A percentile compares a stretch with the other conserved stretches of the same genome.
These are phyloP conservation scores for Hybos culiciformis DNA, from an alignment of 2,888 invertebrate genomes.

Conservation along the genomic window DNA sequence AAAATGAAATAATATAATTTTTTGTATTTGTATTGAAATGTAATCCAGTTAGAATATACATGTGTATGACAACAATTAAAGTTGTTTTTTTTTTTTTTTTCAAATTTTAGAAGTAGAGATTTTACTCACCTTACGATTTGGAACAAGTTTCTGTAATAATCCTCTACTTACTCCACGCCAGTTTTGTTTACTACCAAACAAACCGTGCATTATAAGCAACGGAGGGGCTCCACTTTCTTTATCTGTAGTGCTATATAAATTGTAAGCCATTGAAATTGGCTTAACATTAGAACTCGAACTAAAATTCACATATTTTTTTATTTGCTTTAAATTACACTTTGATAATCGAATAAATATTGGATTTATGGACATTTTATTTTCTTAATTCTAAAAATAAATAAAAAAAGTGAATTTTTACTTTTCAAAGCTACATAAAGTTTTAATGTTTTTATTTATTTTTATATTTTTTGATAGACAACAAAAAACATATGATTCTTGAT, in stretches of 20 bases:
- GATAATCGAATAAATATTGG: no score
- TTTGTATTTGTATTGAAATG: constrained; percentile 9
- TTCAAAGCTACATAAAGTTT: no score
- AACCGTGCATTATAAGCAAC: constrained; percentile 73
- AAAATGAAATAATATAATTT: constrained; percentile 3
- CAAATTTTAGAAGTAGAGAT: not conserved
- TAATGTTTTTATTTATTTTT: no score
- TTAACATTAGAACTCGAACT: not conserved
- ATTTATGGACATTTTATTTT: no score
- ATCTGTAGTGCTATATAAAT: not conserved
- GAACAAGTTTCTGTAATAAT: constrained; percentile 41
- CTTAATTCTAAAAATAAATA: no score
- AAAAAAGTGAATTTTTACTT: no score
- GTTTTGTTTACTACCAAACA: constrained; percentile 75
- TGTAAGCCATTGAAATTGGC: not conserved
- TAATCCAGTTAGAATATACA: no score
- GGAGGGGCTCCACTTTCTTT: constrained; percentile 38
- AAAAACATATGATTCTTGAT: no score
- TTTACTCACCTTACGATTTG: constrained; percentile 43
- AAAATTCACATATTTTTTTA: not conserved
- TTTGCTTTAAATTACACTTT: no score
- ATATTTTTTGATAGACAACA: no score
- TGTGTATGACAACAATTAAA: no score
- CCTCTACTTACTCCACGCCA: constrained; percentile 72
- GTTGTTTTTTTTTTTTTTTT: not conserved